Evolutionary conservation across 2,888 invertebrate genomes (phyloP), one percentile per base, ranked within the genome.

Genomic region (Meliscaeva auricollis): DNA sequence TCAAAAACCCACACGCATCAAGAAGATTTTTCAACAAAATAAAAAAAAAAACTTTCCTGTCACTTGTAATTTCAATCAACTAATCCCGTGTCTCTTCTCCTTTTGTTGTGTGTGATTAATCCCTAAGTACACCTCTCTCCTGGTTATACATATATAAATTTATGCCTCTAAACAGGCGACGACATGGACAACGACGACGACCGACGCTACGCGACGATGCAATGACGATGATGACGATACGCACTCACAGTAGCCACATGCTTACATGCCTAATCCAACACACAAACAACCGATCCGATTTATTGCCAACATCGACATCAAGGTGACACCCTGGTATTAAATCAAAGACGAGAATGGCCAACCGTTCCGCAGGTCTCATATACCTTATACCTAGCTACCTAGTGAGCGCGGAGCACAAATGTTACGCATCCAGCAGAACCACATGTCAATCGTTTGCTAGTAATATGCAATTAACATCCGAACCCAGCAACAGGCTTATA

Each of bases 241-340:
- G 82, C 72, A 85, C 73, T 81, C 73, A 81, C 81, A 73, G 81
- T 85, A 85, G 81, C 85, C 60, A 50, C 72, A 72, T 81, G 85
- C 81, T 85, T 81, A 85, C 81, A 85, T 58, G 85, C 76, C 81
- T 85, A 85, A 85, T 85, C 85, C 85, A 81, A 81, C 85, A 85
- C 68, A 85, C 81, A 81, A 85, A 81, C 81, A 85, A 76, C 75
- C 69, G 81, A 85, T 81, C 69, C 68, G 81, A 85, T 85, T 85
- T 85, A 85, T 85, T 80, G 68, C 81, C 85, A 76, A 85, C 85
- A 85, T 85, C 85, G 81, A 85, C 85, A 69, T 76, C 76, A 69
- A 85, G 85, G 85, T 85, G 85, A 85, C 85, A 85, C 76, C 85
- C 85, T 35, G 76, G 81, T 32, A 85, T 85, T 85, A 85, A 85